Evolutionary conservation across 1,140 invertebrate species (phyloP).

Genomic region (Littorina saxatilis): DNA sequence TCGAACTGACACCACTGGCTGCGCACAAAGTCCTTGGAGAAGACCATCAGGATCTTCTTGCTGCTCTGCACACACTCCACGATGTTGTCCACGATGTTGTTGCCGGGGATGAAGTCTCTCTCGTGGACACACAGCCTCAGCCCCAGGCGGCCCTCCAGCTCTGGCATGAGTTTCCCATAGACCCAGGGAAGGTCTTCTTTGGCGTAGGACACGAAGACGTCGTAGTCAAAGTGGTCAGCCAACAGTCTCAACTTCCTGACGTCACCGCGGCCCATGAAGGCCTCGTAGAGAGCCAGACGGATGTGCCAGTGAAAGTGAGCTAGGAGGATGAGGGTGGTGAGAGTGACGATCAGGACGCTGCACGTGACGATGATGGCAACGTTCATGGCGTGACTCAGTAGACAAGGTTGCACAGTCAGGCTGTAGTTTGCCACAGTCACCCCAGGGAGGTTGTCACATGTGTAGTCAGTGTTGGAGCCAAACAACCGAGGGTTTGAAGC

Average conservation of each 20-base stretch:
- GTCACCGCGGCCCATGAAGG: constrained; percentile 9
- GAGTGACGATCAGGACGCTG: not conserved
- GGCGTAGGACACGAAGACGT: constrained; percentile 50
- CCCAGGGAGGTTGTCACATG: not conserved
- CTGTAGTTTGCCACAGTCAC: not conserved
- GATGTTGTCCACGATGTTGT: constrained; percentile 58
- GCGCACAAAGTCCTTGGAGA: constrained; percentile 16
- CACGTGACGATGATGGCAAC: constrained; percentile 6
- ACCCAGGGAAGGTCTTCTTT: constrained; percentile 45
- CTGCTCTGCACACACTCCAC: constrained; percentile 52
- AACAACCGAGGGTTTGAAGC: not conserved
- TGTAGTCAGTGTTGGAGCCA: not conserved
- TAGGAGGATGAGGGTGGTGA: not conserved
- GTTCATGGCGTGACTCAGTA: not conserved
- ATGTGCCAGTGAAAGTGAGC: constrained; percentile 28
- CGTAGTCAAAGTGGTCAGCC: constrained; percentile 29
- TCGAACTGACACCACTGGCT: constrained; percentile 64
- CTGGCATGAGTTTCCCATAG: constrained; percentile 32
- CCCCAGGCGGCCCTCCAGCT: constrained; percentile 41
- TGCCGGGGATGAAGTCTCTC: constrained; percentile 59
- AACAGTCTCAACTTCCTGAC: not conserved
- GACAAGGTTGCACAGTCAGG: constrained; percentile 18
- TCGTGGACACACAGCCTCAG: constrained; percentile 60
- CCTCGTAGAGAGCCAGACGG: constrained; percentile 36
- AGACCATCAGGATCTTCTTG: constrained; percentile 20